These are phyloP conservation scores for Zaprionus obscuricornis DNA, from an alignment of 2,888 invertebrate genomes.

Conservation along the genomic window DNA sequence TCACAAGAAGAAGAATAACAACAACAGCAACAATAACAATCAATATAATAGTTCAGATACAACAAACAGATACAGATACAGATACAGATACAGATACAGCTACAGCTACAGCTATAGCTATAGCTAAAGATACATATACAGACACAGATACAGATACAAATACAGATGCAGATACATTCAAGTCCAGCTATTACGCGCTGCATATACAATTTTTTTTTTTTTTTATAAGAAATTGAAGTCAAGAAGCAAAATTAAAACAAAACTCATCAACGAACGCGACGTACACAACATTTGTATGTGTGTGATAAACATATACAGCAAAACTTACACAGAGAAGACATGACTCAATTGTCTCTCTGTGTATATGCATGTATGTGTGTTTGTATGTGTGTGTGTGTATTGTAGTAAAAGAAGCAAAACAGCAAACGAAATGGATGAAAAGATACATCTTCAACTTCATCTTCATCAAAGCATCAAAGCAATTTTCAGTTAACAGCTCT, in stretches of 20 bases:
- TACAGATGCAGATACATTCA: slow-evolving; percentile 31
- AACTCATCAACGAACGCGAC: slow-evolving; percentile 67
- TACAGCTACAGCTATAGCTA: slow-evolving; percentile 34
- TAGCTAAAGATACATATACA: slow-evolving; percentile 28
- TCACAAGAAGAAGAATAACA: slow-evolving; percentile 47
- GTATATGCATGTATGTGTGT: slow-evolving; percentile 3
- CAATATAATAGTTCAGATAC: slow-evolving; percentile 19
- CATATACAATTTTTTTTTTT: slow-evolving; percentile 71
- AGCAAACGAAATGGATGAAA: slow-evolving; percentile 47
- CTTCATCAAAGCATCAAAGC: slow-evolving; percentile 59
- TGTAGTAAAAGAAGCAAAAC: slow-evolving; percentile 28
- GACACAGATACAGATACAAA: slow-evolving; percentile 30
- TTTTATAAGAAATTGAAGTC: slow-evolving; percentile 77
- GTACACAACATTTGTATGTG: slow-evolving; percentile 22
- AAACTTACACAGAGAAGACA: slow-evolving; percentile 33
- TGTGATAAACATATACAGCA: neutral
- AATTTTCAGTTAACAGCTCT: slow-evolving; percentile 67
- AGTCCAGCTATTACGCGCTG: slow-evolving; percentile 62
- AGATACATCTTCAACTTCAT: slow-evolving; percentile 66
- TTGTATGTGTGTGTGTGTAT: neutral
- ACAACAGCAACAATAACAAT: slow-evolving; percentile 7
- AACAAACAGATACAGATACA: slow-evolving; percentile 34
- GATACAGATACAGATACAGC: slow-evolving; percentile 20
- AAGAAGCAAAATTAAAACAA: slow-evolving; percentile 77
- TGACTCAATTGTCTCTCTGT: slow-evolving; percentile 52